Evolutionary conservation across 2,797 vertebrate species (phyloP).

Genomic region (Pagetopsis macropterus): DNA sequence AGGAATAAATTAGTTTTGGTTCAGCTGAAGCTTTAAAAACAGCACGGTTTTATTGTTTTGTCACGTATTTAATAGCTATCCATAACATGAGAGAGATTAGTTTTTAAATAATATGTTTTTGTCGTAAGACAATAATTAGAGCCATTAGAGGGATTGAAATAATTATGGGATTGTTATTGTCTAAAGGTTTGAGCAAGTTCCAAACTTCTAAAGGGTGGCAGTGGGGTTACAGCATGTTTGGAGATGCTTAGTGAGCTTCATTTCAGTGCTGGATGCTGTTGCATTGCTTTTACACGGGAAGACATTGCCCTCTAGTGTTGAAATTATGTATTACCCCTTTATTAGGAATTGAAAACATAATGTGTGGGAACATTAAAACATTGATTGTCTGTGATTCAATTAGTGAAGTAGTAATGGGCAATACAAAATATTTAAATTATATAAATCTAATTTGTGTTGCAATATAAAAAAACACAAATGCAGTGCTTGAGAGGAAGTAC

Average conservation of each 20-base stretch:
- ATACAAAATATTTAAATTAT: conserved; percentile 19
- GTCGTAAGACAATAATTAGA: conserved; percentile 12
- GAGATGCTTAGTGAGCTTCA: not conserved
- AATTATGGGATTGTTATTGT: conserved; percentile 18
- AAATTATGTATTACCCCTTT: conserved; percentile 28
- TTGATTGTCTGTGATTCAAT: conserved; percentile 31
- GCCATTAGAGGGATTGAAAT: conserved; percentile 11
- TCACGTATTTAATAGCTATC: conserved; percentile 54
- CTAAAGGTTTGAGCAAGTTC: conserved; percentile 29
- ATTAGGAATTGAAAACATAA: not conserved
- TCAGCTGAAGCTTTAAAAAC: conserved; percentile 30
- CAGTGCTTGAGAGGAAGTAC: not conserved
- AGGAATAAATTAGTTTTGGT: conserved; percentile 60
- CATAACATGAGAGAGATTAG: conserved; percentile 18
- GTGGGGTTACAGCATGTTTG: not conserved
- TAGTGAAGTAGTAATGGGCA: conserved; percentile 1
- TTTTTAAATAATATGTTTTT: conserved; percentile 33
- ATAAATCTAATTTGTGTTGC: conserved; percentile 9
- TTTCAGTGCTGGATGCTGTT: not conserved
- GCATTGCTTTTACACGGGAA: conserved; percentile 34
- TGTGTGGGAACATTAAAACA: conserved; percentile 24
- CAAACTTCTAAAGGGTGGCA: conserved; percentile 34
- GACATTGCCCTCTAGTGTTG: conserved; percentile 77
- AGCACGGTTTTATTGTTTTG: conserved; percentile 47
- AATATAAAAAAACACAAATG: conserved; percentile 17